Percentiles rank a stretch among this genome's conserved stretches.
Conservation (phyloP, 2,888 invertebrate genomes). For the Parnassius mnemosyne region DNA sequence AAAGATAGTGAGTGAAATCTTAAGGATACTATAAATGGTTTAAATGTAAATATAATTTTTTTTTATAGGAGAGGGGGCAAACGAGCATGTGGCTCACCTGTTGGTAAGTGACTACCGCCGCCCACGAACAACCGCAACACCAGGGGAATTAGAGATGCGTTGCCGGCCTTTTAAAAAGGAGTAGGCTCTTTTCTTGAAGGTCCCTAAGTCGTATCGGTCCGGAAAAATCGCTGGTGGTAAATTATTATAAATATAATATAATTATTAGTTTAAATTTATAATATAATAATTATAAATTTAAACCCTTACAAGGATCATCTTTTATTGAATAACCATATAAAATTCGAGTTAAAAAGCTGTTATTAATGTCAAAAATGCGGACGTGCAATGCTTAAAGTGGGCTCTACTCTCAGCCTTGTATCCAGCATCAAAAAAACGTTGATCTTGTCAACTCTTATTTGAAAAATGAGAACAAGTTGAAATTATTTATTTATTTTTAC, state of each 20-base stretch:
- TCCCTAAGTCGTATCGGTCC: no score
- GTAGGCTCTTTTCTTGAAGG: no score
- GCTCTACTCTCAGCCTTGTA: conserved; percentile 35
- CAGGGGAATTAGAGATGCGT: no score
- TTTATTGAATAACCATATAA: conserved; percentile 34
- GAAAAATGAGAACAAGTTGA: conserved; percentile 30
- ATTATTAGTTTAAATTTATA: no score
- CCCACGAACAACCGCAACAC: no score
- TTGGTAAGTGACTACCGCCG: no score
- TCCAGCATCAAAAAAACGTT: conserved; percentile 30
- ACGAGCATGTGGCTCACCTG: no score
- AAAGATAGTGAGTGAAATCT: conserved; percentile 37
- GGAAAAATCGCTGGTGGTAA: no score
- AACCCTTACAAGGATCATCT: conserved; percentile 30
- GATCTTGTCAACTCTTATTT: conserved; percentile 29
- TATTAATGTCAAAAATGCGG: conserved; percentile 36
- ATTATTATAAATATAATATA: no score
- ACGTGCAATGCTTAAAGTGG: conserved; percentile 36
- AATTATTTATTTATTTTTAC: conserved; percentile 22
- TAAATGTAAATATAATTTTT: conserved; percentile 35
- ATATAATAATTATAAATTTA: no score
- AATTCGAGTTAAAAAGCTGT: conserved; percentile 34
- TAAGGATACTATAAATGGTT: conserved; percentile 18
- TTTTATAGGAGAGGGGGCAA: no score
- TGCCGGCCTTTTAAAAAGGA: no score